Evolutionary conservation across 2,797 vertebrate species (phyloP).

Genomic region (Oreortyx pictus): DNA sequence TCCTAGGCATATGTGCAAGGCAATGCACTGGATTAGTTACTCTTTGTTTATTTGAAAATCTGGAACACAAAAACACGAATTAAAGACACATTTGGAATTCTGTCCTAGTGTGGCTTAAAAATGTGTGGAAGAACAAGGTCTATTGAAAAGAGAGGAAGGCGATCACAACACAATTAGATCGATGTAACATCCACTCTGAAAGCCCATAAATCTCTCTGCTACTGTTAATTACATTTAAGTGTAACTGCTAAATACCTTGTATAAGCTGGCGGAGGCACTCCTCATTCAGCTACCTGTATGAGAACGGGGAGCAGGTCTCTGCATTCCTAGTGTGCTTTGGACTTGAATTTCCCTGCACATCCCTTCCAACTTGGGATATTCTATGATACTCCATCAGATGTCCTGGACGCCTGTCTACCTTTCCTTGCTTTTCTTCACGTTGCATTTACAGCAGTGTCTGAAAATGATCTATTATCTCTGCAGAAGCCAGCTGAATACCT

Average conservation of each 20-base stretch:
- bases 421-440: background rate
- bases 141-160: background rate
- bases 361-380: background rate
- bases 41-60: background rate
- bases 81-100: background rate
- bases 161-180: background rate
- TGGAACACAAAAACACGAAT: background rate
- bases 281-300: background rate
- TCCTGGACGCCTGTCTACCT: background rate
- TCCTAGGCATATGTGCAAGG: background rate
- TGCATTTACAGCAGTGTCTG: conserved; percentile 26
- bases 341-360: background rate
- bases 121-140: background rate
- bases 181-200: background rate
- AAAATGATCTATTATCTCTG: conserved; percentile 10
- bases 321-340: background rate
- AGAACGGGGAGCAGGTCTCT: background rate
- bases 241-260: background rate
- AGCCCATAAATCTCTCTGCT: background rate
- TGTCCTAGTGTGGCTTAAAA: background rate
- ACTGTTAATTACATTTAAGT: background rate
- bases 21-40: background rate
- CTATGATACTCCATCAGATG: background rate
- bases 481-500: conserved; percentile 30
- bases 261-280: background rate